These are phyloP conservation scores for Enteromius argenteus DNA, from an alignment of 2,797 vertebrate genomes.

Conservation along the genomic window DNA sequence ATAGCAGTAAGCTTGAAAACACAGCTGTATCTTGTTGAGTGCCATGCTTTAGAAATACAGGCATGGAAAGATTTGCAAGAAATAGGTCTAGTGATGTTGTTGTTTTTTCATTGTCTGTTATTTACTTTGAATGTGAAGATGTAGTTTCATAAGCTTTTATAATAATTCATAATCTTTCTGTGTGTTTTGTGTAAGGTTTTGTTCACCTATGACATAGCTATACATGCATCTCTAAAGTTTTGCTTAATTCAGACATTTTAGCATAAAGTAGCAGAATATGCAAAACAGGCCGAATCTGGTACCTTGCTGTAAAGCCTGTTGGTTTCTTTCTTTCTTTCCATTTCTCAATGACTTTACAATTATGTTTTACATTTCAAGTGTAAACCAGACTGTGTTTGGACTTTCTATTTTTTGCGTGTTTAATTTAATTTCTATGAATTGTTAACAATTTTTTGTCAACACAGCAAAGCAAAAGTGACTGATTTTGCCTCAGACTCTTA, in stretches of 20 bases:
- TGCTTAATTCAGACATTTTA: not conserved
- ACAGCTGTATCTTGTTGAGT: constrained; percentile 67
- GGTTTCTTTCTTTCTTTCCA: too few species aligned
- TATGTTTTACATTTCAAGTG: not conserved
- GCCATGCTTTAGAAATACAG: constrained; percentile 20
- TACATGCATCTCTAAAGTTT: not conserved
- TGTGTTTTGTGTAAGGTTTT: not conserved
- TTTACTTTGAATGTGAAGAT: not conserved
- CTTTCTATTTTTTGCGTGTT: not conserved
- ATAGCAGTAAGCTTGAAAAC: constrained; percentile 74
- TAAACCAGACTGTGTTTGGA: not conserved
- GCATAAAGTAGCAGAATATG: not conserved
- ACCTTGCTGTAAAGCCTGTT: not conserved
- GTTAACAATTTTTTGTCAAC: not conserved
- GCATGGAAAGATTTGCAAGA: not conserved
- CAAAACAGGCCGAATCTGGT: not conserved
- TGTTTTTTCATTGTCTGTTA: not conserved
- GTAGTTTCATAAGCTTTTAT: not conserved
- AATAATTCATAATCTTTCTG: not conserved
- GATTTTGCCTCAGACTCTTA: not conserved
- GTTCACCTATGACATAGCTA: not conserved
- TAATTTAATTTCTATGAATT: not conserved
- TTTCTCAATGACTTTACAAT: not conserved
- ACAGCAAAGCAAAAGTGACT: not conserved
- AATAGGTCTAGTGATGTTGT: not conserved